Evolutionary conservation across 2,888 invertebrate genomes (phyloP).

Genomic region (Drosophila koepferae): DNA sequence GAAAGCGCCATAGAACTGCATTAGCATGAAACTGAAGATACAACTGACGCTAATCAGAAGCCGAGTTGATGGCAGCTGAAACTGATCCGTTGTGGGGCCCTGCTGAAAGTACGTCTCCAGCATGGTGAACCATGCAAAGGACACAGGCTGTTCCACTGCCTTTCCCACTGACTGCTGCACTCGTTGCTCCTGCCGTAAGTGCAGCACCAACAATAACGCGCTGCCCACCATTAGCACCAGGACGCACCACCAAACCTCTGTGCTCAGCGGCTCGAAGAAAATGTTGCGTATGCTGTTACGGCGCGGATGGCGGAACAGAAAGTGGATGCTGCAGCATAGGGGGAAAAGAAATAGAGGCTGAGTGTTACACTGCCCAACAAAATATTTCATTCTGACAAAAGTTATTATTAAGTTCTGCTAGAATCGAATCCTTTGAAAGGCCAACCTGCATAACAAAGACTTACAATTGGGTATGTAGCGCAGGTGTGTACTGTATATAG

Average conservation of each 20-base stretch:
- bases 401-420: too few relatives aligned
- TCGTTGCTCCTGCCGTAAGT: constrained; percentile 68
- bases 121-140: constrained; percentile 78
- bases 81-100: constrained; percentile 76
- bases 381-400: too few relatives aligned
- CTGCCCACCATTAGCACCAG: constrained; percentile 66
- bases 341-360: neutral
- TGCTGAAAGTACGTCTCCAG: constrained; percentile 82
- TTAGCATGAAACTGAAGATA: constrained; percentile 79
- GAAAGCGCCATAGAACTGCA: constrained; percentile 83
- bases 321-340: constrained; percentile 66
- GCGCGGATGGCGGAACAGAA: constrained; percentile 83
- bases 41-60: constrained; percentile 73
- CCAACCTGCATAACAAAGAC: constrained; percentile 31
- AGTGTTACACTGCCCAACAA: neutral
- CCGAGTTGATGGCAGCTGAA: constrained; percentile 77
- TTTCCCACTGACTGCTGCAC: constrained; percentile 3
- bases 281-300: constrained; percentile 80
- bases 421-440: neutral
- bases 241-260: constrained; percentile 80
- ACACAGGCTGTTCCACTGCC: constrained; percentile 59
- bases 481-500: constrained; percentile 65
- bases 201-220: constrained; percentile 66
- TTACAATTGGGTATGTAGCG: constrained; percentile 78
- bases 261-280: constrained; percentile 80